A percentile compares a stretch with the other conserved stretches of the same genome.
phyloP scores from a whole-genome alignment of 2,113 vertebrate genomes.

The Amazona guildingii region DNA sequence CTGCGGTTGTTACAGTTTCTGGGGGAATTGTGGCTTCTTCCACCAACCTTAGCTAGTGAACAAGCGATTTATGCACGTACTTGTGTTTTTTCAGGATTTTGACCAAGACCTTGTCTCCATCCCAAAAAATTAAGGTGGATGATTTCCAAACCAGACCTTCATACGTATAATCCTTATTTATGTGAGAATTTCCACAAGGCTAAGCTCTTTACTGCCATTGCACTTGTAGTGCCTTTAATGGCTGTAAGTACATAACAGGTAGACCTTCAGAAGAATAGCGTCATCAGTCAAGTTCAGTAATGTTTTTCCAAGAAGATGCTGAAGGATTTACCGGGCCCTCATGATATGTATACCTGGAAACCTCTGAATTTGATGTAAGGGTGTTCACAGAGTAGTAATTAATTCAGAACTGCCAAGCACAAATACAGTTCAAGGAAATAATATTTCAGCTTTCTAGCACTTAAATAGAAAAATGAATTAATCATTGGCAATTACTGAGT shows the following conservation, averaged over 20 bases:
- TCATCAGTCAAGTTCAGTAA: conserved; percentile 68
- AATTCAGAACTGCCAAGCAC: conserved; percentile 63
- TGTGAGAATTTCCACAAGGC: conserved; percentile 23
- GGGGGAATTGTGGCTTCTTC: neutral
- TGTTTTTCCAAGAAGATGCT: conserved; percentile 54
- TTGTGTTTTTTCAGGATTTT: conserved; percentile 37
- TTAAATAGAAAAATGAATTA: conserved; percentile 67
- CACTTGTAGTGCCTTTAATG: conserved; percentile 47
- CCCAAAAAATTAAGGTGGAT: conserved; percentile 32
- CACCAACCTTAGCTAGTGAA: accelerated
- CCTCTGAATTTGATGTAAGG: conserved; percentile 68
- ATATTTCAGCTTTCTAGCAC: conserved; percentile 56
- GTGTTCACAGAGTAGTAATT: conserved; percentile 63
- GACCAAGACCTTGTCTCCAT: conserved; percentile 38
- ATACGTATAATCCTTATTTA: conserved; percentile 50
- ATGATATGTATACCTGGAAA: conserved; percentile 61
- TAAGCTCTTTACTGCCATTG: conserved; percentile 31
- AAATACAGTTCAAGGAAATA: conserved; percentile 68
- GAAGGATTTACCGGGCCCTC: conserved; percentile 69
- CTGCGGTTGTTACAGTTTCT: neutral
- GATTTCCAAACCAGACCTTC: conserved; percentile 38
- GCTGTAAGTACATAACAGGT: conserved; percentile 30
- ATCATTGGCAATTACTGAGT: conserved; percentile 74
- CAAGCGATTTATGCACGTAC: neutral
- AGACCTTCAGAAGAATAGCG: conserved; percentile 59